Conservation (phyloP, 2,113 vertebrate genomes). For the Antechinus flavipes region DNA sequence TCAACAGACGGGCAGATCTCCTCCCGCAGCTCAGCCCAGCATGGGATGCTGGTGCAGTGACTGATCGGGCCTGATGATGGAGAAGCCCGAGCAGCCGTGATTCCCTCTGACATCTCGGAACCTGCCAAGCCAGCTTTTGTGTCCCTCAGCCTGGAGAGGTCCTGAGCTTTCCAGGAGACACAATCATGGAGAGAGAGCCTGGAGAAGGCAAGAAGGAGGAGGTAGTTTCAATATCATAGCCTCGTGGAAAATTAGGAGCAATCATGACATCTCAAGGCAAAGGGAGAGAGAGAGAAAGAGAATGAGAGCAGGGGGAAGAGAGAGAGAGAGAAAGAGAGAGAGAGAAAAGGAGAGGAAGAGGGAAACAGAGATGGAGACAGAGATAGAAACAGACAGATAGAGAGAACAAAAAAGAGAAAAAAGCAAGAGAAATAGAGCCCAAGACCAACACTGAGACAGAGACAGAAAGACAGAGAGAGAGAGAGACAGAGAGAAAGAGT, state of each 20-base stretch:
- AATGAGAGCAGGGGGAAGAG: constrained; percentile 67
- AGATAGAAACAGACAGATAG: too few species aligned
- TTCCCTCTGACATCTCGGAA: constrained; percentile 80
- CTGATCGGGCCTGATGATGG: constrained; percentile 78
- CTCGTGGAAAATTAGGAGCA: constrained; percentile 69
- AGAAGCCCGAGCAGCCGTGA: constrained; percentile 77
- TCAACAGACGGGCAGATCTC: constrained; percentile 73
- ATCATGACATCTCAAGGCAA: background rate
- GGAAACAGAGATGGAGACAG: too few species aligned
- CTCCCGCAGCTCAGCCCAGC: constrained; percentile 76
- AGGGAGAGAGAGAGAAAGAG: constrained; percentile 41
- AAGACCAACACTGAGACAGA: constrained; percentile 36
- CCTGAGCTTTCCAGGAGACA: background rate
- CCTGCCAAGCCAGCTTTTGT: constrained; percentile 77
- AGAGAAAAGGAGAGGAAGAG: too few species aligned
- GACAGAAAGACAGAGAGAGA: constrained; percentile 53
- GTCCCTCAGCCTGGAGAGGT: constrained; percentile 54
- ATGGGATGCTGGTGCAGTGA: constrained; percentile 72
- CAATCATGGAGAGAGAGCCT: background rate
- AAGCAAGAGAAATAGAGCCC: too few species aligned
- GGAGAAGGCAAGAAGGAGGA: constrained; percentile 35
- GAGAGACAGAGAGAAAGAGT: background rate
- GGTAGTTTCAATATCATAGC: constrained; percentile 67
- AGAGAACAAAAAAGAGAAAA: too few species aligned
- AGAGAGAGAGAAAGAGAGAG: too few species aligned